Evolutionary conservation across 2,113 vertebrate genomes (phyloP).

Genomic region (Pituophis catenifer): DNA sequence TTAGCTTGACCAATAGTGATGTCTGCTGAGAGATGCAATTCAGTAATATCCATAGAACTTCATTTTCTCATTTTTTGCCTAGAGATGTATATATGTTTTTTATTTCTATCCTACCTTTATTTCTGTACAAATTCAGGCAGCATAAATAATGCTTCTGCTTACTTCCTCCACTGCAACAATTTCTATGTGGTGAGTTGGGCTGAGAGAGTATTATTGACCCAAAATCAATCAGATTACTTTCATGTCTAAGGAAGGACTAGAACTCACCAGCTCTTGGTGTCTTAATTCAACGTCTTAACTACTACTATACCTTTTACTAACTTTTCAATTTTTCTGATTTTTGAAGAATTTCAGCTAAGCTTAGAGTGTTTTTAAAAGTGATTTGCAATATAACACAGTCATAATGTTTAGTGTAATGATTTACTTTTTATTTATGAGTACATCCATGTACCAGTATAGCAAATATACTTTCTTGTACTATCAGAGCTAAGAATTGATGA

Average conservation of each 20-base stretch:
- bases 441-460: constrained; percentile 47
- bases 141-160: background rate
- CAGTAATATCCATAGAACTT: background rate
- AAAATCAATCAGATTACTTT: background rate
- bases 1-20: background rate
- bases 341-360: constrained; percentile 39
- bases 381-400: background rate
- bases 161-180: background rate
- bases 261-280: background rate
- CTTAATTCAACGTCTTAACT: background rate
- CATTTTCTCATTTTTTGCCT: background rate
- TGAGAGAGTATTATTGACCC: background rate
- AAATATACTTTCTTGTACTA: constrained; percentile 46
- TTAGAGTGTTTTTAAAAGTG: background rate
- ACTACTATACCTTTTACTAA: background rate
- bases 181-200: background rate
- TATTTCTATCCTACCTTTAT: background rate
- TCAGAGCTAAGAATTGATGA: background rate
- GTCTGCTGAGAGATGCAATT: background rate
- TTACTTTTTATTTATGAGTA: constrained; percentile 53
- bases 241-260: background rate
- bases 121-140: background rate
- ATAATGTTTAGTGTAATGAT: constrained; percentile 20
- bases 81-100: background rate
- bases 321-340: constrained; percentile 34